Percentiles rank a stretch among this genome's conserved stretches.
These are phyloP conservation scores for Chaenogobius annularis DNA, from an alignment of 2,113 vertebrate species.

Conservation along the genomic window DNA sequence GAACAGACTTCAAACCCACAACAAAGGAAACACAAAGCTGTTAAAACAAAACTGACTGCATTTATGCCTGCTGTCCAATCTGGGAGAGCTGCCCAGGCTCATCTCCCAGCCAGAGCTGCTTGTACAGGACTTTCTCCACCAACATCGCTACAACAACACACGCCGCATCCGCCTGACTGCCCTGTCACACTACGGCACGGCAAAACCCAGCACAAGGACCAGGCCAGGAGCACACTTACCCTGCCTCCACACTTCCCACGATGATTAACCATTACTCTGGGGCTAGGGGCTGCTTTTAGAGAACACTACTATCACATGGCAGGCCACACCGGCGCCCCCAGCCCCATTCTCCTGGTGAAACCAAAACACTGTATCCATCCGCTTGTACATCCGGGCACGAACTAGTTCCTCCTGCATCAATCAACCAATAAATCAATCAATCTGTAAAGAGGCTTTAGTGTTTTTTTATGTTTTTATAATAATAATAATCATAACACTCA, in stretches of 20 bases:
- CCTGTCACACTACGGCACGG: conserved; percentile 62
- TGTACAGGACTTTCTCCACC: conserved; percentile 66
- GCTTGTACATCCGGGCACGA: conserved; percentile 54
- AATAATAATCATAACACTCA: too few relatives aligned
- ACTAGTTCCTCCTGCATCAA: conserved; percentile 47
- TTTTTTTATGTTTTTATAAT: background rate
- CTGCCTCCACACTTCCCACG: conserved; percentile 65
- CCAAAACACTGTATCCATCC: conserved; percentile 65
- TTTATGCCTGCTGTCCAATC: conserved; percentile 34
- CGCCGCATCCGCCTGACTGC: conserved; percentile 63
- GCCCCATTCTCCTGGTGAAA: conserved; percentile 54
- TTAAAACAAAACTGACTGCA: conserved; percentile 46
- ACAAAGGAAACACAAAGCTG: conserved; percentile 42
- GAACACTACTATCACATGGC: conserved; percentile 68
- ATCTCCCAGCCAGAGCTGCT: conserved; percentile 70
- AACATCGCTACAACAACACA: conserved; percentile 65
- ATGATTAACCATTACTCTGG: conserved; percentile 65
- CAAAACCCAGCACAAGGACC: conserved; percentile 61
- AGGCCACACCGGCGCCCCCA: conserved; percentile 51
- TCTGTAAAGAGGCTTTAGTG: background rate
- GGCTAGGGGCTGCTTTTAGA: conserved; percentile 57
- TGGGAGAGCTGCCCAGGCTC: conserved; percentile 58
- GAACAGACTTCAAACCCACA: conserved; percentile 35
- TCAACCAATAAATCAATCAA: background rate
- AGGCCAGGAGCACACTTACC: conserved; percentile 64